Base-by-base conservation (phyloP, 2,797 vertebrate species). In the Hirundo rustica region DNA sequence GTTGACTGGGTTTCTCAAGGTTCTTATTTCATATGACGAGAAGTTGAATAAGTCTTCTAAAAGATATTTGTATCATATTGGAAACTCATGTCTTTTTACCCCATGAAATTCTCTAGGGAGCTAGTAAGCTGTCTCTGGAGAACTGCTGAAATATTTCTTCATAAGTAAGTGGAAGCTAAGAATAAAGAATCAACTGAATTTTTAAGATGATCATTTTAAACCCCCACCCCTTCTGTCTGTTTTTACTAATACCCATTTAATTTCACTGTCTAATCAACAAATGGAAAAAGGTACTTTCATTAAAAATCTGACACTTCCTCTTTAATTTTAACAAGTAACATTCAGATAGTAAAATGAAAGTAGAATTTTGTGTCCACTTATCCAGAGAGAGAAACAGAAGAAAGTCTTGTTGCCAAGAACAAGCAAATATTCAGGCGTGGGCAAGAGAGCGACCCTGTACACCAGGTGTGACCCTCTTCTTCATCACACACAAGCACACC, bases 371-470 rank as follows among this genome's bases (percentile, higher is more conserved):
- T 7, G 12, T 36, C 54, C 9, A 36, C 57, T 47, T 85, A 22
- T 11, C 36, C 8, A 10, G 4, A 38, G 2, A 66, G 10, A 3
- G 2, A 61, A 89, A 19, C 16, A 65, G 55, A 78, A 73, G 53
- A 64, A 93, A 50, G 14, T 12, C 29, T 14, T 3, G 0, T n/a
- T 67, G n/a, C 32, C 65, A 76, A 36, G 42, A 72, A 8, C 8
- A 27, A 80, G 16, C 0, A 1, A 11, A 75, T 27, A 40, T 5
- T 36, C 0, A 0, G 10, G 38, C 42, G 57, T 0, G 32, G 53
- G 77, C 34, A 70, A 36, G 22, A 51, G 29, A 51, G 34, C 8
- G 72, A 74, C 23, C 55, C 32, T 30, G 21, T 16, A 34, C 0
- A 5, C 34, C 66, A 51, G 55, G 36, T 19, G 27, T 3, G 7